Conservation (phyloP, 2,113 vertebrate species). For the Seriola aureovittata region DNA sequence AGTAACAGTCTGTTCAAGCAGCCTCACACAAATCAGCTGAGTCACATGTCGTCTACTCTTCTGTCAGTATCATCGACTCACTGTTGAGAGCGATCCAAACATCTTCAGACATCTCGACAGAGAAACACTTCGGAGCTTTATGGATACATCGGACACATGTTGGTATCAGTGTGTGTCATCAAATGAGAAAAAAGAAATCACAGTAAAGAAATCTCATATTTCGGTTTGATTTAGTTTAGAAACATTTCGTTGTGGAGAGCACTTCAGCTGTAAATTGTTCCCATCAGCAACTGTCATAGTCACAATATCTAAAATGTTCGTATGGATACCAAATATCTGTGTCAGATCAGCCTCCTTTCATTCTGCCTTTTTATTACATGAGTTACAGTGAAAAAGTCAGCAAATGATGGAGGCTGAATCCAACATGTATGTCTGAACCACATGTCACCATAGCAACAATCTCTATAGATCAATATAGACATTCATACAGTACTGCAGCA, state of each 20-base stretch:
- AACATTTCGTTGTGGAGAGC: too few species aligned
- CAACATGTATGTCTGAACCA: not conserved
- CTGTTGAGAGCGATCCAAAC: not conserved
- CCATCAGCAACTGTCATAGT: not conserved
- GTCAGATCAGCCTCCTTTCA: too few species aligned
- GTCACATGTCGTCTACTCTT: not conserved
- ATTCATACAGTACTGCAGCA: not conserved
- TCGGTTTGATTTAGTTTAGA: not conserved
- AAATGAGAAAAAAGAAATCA: not conserved
- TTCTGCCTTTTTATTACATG: not conserved
- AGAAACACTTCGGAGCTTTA: not conserved
- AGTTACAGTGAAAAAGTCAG: not conserved
- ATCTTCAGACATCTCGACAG: not conserved
- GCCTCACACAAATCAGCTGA: slow-evolving; percentile 6
- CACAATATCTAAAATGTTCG: too few species aligned
- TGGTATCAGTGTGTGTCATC: not conserved
- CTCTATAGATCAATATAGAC: not conserved
- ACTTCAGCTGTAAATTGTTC: too few species aligned
- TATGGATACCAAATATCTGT: too few species aligned
- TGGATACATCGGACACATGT: too few species aligned
- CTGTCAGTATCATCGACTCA: not conserved
- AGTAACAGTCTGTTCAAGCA: not conserved
- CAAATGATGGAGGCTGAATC: not conserved
- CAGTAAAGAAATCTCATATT: not conserved
- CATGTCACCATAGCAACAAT: slow-evolving; percentile 12